Evolutionary conservation across 2,888 invertebrate species (phyloP).

Genomic region (Cataglyphis livida): DNA sequence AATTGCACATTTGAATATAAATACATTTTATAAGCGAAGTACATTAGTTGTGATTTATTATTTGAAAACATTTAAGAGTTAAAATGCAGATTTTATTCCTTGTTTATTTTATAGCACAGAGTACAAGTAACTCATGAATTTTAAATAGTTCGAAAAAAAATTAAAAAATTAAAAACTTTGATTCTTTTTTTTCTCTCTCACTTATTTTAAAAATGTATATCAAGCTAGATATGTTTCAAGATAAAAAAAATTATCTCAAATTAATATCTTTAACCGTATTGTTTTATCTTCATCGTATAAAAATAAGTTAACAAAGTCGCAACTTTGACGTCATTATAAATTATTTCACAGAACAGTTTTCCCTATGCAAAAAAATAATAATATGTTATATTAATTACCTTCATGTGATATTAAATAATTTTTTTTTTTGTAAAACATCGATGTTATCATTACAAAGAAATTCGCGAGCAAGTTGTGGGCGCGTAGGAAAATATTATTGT

Average conservation of each 20-base stretch:
- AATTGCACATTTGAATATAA: background rate
- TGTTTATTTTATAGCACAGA: background rate
- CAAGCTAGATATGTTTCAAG: background rate
- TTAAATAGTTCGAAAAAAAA: background rate
- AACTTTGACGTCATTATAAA: background rate
- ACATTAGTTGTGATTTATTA: background rate
- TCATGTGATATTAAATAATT: conserved; percentile 16
- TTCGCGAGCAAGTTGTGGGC: background rate
- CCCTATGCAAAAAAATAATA: background rate
- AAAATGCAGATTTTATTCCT: background rate
- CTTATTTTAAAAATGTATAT: background rate
- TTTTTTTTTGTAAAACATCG: background rate
- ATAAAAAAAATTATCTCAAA: background rate
- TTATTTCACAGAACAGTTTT: background rate
- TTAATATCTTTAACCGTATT: background rate
- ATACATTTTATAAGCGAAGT: background rate
- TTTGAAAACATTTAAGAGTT: background rate
- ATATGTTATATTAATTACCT: background rate
- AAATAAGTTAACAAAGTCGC: background rate
- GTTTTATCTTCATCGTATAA: background rate
- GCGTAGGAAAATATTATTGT: background rate
- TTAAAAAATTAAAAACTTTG: background rate
- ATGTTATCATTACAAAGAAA: background rate
- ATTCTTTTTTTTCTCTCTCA: background rate
- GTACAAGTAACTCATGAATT: background rate